These are phyloP conservation scores for Periophthalmus modestus DNA, from an alignment of 2,113 vertebrate genomes.

Conservation along the genomic window DNA sequence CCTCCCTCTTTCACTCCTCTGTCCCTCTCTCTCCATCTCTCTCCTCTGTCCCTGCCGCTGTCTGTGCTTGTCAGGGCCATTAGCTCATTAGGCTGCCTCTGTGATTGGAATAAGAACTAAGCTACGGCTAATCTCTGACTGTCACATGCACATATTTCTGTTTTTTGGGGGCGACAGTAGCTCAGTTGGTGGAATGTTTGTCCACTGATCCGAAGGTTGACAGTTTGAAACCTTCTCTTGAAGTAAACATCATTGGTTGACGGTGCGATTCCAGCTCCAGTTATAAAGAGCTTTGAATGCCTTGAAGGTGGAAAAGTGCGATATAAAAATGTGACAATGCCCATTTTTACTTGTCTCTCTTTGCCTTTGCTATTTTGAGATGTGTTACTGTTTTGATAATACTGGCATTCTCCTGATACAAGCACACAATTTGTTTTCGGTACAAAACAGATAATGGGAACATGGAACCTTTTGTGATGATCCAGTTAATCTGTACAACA, in stretches of 20 bases:
- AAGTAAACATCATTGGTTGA: too few relatives aligned
- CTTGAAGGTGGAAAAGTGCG: too few relatives aligned
- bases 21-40: slow-evolving; percentile 36
- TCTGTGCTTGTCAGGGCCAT: slow-evolving; percentile 68
- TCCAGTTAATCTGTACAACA: not conserved
- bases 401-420: not conserved
- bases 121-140: slow-evolving; percentile 53
- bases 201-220: too few relatives aligned
- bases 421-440: not conserved
- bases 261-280: too few relatives aligned
- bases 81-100: slow-evolving; percentile 68
- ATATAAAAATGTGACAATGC: too few relatives aligned
- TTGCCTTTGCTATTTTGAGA: slow-evolving; percentile 47
- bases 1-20: slow-evolving; percentile 33
- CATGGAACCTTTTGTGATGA: not conserved
- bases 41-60: slow-evolving; percentile 52
- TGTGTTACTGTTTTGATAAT: slow-evolving; percentile 21
- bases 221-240: too few relatives aligned
- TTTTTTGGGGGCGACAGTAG: not conserved
- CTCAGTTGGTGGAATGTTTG: too few relatives aligned
- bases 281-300: too few relatives aligned
- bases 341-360: slow-evolving; percentile 32
- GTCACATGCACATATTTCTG: slow-evolving; percentile 42
- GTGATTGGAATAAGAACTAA: slow-evolving; percentile 74
- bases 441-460: not conserved